These are phyloP conservation scores for Prenolepis imparis DNA, from an alignment of 2,888 invertebrate genomes.

Conservation along the genomic window DNA sequence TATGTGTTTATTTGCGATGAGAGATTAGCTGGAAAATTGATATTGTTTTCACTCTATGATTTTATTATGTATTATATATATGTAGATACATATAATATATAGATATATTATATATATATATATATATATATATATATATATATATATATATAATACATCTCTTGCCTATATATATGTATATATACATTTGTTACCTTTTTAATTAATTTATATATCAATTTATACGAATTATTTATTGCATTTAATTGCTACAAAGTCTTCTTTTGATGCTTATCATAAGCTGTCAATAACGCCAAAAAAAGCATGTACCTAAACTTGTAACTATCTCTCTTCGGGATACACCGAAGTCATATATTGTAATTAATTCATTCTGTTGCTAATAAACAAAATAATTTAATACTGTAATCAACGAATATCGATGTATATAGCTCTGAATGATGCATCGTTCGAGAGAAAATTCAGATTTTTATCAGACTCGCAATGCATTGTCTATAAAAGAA, in stretches of 20 bases:
- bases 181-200: not conserved
- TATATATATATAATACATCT: not conserved
- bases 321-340: not conserved
- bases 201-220: not conserved
- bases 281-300: slow-evolving; percentile 9
- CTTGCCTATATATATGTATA: too few relatives aligned
- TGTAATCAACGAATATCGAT: slow-evolving; percentile 8
- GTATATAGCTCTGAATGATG: slow-evolving; percentile 36
- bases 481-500: slow-evolving; percentile 2
- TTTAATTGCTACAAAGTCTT: not conserved
- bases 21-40: not conserved
- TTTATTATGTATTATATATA: slow-evolving; percentile 12
- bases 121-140: not conserved
- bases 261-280: not conserved
- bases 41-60: not conserved
- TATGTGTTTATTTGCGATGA: not conserved
- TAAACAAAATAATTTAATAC: slow-evolving; percentile 29
- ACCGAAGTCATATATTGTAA: slow-evolving; percentile 26
- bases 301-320: not conserved
- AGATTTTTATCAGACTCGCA: not conserved
- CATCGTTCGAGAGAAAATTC: not conserved
- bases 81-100: too few relatives aligned
- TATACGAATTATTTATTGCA: too few relatives aligned
- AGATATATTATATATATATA: too few relatives aligned
- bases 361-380: slow-evolving; percentile 25